Evolutionary conservation across 1,140 invertebrate species (phyloP).

Genomic region (Cecropterus lyciades): DNA sequence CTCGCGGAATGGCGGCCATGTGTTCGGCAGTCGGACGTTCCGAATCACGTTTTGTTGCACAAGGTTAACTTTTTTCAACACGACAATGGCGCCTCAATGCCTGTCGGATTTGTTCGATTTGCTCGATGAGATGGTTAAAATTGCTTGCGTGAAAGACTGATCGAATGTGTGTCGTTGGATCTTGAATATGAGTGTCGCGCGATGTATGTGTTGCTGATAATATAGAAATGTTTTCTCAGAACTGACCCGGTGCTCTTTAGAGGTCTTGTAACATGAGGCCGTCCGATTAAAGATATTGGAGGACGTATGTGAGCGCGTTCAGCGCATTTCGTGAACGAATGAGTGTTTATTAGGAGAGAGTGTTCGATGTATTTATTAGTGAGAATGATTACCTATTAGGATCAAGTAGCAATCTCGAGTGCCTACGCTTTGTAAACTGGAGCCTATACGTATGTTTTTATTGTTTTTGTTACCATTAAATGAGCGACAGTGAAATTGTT

Average conservation of each 20-base stretch:
- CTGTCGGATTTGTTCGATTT: slow-evolving; percentile 61
- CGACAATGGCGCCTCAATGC: slow-evolving; percentile 59
- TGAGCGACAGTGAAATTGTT: slow-evolving; percentile 73
- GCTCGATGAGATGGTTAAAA: slow-evolving; percentile 60
- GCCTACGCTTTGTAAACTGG: slow-evolving; percentile 83
- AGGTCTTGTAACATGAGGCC: slow-evolving; percentile 76
- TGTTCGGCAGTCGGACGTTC: slow-evolving; percentile 80
- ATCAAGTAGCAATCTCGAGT: slow-evolving; percentile 83
- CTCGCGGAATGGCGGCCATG: slow-evolving; percentile 83
- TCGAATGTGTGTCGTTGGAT: slow-evolving; percentile 61
- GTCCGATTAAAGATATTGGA: slow-evolving; percentile 69
- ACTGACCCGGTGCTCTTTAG: slow-evolving; percentile 82
- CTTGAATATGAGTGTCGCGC: slow-evolving; percentile 50
- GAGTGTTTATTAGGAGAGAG: slow-evolving; percentile 54
- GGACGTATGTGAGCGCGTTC: slow-evolving; percentile 47
- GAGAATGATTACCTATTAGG: slow-evolving; percentile 77
- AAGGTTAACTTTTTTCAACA: slow-evolving; percentile 78
- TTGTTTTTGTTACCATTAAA: slow-evolving; percentile 83
- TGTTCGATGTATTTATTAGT: slow-evolving; percentile 79
- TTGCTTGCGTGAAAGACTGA: slow-evolving; percentile 74
- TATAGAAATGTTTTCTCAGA: slow-evolving; percentile 65
- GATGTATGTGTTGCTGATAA: slow-evolving; percentile 59
- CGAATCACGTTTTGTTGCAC: slow-evolving; percentile 81
- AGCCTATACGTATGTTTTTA: slow-evolving; percentile 75
- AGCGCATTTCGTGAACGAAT: slow-evolving; percentile 53